A percentile compares a stretch with the other conserved stretches of the same genome.
Conservation (phyloP, 2,888 invertebrate genomes). For the Pelosia muscerda region DNA sequence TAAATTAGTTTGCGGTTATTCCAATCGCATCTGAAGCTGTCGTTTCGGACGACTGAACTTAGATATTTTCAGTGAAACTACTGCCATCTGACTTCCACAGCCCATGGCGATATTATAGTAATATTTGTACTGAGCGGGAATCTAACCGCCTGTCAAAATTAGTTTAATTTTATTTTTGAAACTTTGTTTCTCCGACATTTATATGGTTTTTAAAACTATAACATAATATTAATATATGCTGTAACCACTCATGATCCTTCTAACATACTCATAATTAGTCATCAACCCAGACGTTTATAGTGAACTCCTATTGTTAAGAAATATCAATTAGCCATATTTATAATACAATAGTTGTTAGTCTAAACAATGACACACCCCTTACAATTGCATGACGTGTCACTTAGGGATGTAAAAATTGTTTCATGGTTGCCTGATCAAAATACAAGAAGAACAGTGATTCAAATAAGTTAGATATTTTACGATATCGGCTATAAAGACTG, state of each 20-base stretch:
- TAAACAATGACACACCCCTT: slow-evolving; percentile 72
- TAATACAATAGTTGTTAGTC: slow-evolving; percentile 52
- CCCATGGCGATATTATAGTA: no score
- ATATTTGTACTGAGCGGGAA: no score
- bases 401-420: slow-evolving; percentile 53
- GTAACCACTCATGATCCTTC: slow-evolving; percentile 5
- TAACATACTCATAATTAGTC: slow-evolving; percentile 17
- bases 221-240: neutral
- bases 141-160: no score
- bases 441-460: slow-evolving; percentile 3
- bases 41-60: no score
- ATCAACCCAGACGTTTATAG: slow-evolving; percentile 46
- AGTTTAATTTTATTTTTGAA: no score
- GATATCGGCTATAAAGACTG: neutral
- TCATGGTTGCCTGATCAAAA: slow-evolving; percentile 37
- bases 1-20: no score
- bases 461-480: neutral
- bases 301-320: slow-evolving; percentile 52
- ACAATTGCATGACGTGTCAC: slow-evolving; percentile 50
- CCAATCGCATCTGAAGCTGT: no score
- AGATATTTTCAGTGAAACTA: no score
- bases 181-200: no score
- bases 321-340: slow-evolving; percentile 46
- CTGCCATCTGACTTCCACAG: no score
- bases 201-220: neutral